Conservation (phyloP, 2,797 vertebrate genomes). For the Sebastiscus tertius region DNA sequence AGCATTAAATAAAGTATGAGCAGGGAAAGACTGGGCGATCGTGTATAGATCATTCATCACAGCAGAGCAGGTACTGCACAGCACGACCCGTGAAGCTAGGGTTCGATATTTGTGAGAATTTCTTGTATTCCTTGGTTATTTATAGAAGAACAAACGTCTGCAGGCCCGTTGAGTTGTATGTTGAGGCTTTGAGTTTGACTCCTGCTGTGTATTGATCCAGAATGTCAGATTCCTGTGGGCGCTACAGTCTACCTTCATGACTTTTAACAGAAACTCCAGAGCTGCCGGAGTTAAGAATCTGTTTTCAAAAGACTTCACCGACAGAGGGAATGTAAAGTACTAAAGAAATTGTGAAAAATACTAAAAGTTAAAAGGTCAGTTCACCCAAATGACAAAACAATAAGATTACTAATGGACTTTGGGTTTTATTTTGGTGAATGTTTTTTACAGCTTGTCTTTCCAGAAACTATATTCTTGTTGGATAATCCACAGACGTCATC, state of each 20-base stretch:
- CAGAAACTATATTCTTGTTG: background rate
- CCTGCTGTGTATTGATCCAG: constrained; percentile 28
- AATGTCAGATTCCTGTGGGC: background rate
- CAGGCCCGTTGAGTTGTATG: background rate
- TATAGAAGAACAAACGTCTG: background rate
- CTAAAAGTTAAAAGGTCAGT: background rate
- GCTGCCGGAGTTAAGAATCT: background rate
- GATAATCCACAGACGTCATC: background rate
- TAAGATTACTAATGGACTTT: background rate
- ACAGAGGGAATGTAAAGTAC: background rate
- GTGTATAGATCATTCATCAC: background rate
- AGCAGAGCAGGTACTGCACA: background rate
- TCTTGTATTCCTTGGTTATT: background rate
- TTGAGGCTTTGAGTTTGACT: background rate
- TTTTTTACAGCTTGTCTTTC: background rate
- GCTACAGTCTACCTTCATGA: background rate
- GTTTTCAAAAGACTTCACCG: background rate
- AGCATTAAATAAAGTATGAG: constrained; percentile 12
- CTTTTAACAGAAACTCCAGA: background rate
- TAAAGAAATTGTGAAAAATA: background rate
- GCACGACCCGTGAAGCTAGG: background rate
- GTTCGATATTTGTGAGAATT: background rate
- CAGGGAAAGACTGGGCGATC: background rate
- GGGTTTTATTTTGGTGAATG: background rate
- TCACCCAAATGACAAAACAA: background rate